Conservation (phyloP, 2,888 invertebrate genomes). For the Eupithecia vulgata region DNA sequence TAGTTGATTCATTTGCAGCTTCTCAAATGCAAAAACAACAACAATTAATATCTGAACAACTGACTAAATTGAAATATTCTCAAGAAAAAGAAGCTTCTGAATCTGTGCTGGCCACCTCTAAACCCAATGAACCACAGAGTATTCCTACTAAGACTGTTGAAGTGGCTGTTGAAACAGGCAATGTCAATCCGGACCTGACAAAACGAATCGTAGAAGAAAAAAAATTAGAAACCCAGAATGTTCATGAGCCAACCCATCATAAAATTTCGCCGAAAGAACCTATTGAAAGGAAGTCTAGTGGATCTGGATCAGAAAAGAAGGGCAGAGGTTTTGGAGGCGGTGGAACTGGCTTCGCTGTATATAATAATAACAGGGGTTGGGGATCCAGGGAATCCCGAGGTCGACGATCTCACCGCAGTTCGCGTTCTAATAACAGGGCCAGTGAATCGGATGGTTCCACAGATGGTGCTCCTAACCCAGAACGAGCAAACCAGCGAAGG, state of each 20-base stretch:
- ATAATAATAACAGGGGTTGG: slow-evolving; percentile 79
- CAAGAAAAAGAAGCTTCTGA: slow-evolving; percentile 74
- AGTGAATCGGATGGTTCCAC: slow-evolving; percentile 91
- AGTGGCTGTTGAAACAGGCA: slow-evolving; percentile 61
- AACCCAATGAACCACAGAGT: slow-evolving; percentile 63
- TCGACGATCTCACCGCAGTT: slow-evolving; percentile 78
- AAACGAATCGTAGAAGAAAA: slow-evolving; percentile 68
- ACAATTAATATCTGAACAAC: slow-evolving; percentile 54
- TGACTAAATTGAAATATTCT: slow-evolving; percentile 60
- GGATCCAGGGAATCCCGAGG: slow-evolving; percentile 79
- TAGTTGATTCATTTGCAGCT: slow-evolving; percentile 55
- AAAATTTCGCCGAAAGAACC: slow-evolving; percentile 78
- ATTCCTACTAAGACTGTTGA: slow-evolving; percentile 59
- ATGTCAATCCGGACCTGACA: slow-evolving; percentile 55
- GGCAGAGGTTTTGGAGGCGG: slow-evolving; percentile 77
- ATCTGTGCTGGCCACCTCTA: slow-evolving; percentile 67
- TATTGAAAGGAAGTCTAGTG: slow-evolving; percentile 76
- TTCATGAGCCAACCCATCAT: slow-evolving; percentile 63
- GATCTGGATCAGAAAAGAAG: slow-evolving; percentile 80
- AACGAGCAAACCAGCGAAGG: slow-evolving; percentile 79
- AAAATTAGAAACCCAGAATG: slow-evolving; percentile 63
- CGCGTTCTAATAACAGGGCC: slow-evolving; percentile 76
- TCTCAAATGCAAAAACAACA: slow-evolving; percentile 60
- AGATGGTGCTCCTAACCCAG: slow-evolving; percentile 86
- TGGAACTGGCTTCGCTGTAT: slow-evolving; percentile 70